A percentile compares a stretch with the other conserved stretches of the same genome.
Evolutionary conservation across 1,140 invertebrate species (phyloP).

Genomic region (Bilobella aurantiaca): DNA sequence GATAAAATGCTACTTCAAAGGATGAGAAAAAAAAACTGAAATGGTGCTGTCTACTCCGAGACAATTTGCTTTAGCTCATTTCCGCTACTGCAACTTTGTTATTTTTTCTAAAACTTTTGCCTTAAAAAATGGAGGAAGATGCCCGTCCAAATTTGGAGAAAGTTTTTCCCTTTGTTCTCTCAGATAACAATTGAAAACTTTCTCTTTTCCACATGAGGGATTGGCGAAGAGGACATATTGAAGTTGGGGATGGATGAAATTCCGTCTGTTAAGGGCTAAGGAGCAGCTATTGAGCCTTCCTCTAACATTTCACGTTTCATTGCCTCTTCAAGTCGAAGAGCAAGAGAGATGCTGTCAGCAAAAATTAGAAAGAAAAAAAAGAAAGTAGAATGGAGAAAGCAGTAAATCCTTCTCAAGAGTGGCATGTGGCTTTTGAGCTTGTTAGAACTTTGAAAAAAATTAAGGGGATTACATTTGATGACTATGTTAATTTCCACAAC

Average conservation of each 20-base stretch:
- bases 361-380: not conserved
- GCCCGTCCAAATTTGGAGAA: not conserved
- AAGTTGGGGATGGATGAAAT: too few species aligned
- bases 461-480: conserved; percentile 1
- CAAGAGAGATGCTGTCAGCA: not conserved
- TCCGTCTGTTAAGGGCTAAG: not conserved
- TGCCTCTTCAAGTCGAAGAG: too few species aligned
- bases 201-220: too few species aligned
- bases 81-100: too few species aligned
- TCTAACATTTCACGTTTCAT: not conserved
- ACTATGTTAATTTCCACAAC: not conserved
- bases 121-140: not conserved
- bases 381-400: not conserved
- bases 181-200: too few species aligned
- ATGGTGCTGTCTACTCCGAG: too few species aligned
- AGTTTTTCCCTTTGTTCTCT: too few species aligned
- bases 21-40: too few species aligned
- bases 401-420: not conserved
- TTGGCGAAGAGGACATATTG: too few species aligned
- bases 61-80: too few species aligned
- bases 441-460: not conserved
- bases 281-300: not conserved
- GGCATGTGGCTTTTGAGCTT: not conserved
- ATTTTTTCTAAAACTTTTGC: too few species aligned
- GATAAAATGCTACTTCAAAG: too few species aligned